Evolutionary conservation across 2,888 invertebrate species (phyloP), one percentile per base, ranked within the genome.

Genomic region (Eulithis prunata): DNA sequence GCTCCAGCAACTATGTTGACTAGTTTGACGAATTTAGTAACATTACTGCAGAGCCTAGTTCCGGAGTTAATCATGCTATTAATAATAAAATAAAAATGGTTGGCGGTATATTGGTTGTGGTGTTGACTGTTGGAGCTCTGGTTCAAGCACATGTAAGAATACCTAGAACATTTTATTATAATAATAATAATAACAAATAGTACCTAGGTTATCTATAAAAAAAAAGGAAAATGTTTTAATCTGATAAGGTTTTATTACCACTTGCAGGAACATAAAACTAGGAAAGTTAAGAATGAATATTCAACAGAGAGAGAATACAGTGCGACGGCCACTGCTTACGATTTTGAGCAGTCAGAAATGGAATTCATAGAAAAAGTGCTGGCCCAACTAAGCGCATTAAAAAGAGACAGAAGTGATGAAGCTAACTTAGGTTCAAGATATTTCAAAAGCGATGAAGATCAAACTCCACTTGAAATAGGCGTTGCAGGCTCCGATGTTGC

Each of bases 81-180:
- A 41, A 41, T 47, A 56, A 28, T 56, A 32, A 46, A 41, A 47
- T 58, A 14, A 63, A 63, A 41, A 47, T 57, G 45, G n/a, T 21
- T 13, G 46, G 7, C 47, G 14, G 47, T 7, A 4, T 62, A 36
- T 13, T 56, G 28, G 56, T 32, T 32, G 32, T 53, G 8, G 5
- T 52, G 7, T n/a, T 54, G 38, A 12, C 41, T 32, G 12, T 63
- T 28, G 41, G 45, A 45, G 55, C 13, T 12, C 45, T n/a, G 11
- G n/a, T 54, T 53, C 12, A 54, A 38, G 45, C 53, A 13, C 21
- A 54, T 13, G 63, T 63, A 57, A 58, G 63, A 52, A 62, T 52
- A 45, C 0, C 10, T 28, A 11, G 8, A 45, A 28, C n/a, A 3
- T 14, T 47, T 8, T n/a, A 8, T 41, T 41, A 12, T 46, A 46